Conservation (phyloP, 2,113 vertebrate species). For the Dolichallabes microphthalmus region DNA sequence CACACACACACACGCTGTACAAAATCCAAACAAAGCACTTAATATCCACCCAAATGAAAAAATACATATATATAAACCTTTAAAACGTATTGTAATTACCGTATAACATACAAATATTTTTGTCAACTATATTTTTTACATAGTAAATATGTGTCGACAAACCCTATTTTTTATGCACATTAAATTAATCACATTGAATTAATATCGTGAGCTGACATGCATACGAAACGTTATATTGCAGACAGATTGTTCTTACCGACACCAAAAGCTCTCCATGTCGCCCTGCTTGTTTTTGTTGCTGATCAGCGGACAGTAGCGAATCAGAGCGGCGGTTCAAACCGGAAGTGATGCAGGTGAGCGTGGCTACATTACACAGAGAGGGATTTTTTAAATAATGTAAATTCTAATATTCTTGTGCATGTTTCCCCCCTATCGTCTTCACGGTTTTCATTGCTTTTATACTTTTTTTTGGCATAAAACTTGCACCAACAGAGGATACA, state of each 20-base stretch:
- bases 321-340: background rate
- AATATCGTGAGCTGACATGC: background rate
- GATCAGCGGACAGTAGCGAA: conserved; percentile 31
- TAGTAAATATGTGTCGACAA: background rate
- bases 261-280: conserved; percentile 23
- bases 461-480: background rate
- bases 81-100: background rate
- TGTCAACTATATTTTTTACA: background rate
- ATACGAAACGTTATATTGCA: background rate
- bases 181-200: background rate
- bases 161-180: background rate
- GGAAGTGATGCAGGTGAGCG: conserved; percentile 11
- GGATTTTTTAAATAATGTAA: background rate
- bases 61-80: background rate
- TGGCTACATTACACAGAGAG: conserved; percentile 17
- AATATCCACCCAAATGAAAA: background rate
- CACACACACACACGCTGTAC: background rate
- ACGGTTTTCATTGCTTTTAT: background rate
- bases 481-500: background rate
- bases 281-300: conserved; percentile 45
- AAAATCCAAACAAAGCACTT: background rate
- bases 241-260: conserved; percentile 31
- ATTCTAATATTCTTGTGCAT: background rate
- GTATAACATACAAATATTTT: background rate
- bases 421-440: background rate